Percentiles rank a stretch among this genome's conserved stretches.
Conservation (phyloP, 35 echinoderm and acorn worm genomes). For the Lytechinus variegatus region DNA sequence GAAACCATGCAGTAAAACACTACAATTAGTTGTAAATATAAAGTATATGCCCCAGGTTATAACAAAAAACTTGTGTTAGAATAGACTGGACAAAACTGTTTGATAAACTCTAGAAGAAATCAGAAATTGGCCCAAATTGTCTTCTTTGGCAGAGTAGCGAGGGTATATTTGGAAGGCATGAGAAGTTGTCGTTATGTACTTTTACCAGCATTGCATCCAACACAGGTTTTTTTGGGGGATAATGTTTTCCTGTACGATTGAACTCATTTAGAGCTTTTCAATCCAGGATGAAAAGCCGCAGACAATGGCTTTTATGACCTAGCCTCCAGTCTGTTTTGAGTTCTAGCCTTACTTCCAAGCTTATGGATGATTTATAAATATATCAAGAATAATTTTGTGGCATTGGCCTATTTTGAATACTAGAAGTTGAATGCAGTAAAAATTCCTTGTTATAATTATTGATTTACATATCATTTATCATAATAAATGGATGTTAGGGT, state of each 20-base stretch:
- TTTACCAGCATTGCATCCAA: neutral
- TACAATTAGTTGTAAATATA: too few species aligned
- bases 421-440: too few species aligned
- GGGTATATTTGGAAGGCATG: neutral
- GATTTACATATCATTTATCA: too few species aligned
- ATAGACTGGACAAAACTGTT: too few species aligned
- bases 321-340: neutral
- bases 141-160: too few species aligned
- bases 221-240: neutral
- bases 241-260: neutral
- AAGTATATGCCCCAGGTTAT: too few species aligned
- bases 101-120: too few species aligned
- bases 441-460: too few species aligned
- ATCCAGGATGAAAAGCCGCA: neutral
- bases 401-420: neutral
- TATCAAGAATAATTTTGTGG: neutral
- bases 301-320: neutral
- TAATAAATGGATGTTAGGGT: too few species aligned
- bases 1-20: too few species aligned
- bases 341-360: constrained; percentile 10
- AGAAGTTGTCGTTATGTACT: neutral
- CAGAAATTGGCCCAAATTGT: too few species aligned
- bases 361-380: neutral
- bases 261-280: constrained; percentile 13
- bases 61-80: too few species aligned